These are phyloP conservation scores for Chymomyza fuscimana DNA, from an alignment of 2,888 invertebrate species.

Conservation along the genomic window DNA sequence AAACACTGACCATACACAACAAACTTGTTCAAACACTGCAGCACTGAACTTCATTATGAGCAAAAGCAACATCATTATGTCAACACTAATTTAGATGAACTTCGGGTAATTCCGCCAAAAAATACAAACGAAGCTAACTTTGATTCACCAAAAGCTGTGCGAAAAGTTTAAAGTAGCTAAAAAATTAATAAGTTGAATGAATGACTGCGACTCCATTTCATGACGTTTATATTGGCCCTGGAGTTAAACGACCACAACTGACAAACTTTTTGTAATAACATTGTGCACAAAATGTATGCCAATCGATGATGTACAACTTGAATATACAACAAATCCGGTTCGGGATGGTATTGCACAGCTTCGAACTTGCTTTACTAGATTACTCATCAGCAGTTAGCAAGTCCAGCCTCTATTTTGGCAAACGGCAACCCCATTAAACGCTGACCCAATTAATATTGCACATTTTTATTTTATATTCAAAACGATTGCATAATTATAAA, in stretches of 20 bases:
- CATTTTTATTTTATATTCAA: background rate
- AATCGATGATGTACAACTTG: constrained; percentile 3
- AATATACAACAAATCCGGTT: constrained; percentile 15
- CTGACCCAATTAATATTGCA: constrained; percentile 62
- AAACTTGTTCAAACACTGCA: constrained; percentile 22
- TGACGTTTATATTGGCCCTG: constrained; percentile 54
- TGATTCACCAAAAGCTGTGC: constrained; percentile 37
- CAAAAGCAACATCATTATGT: background rate
- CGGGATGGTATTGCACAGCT: background rate
- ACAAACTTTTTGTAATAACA: background rate
- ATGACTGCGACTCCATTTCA: constrained; percentile 28
- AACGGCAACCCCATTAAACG: background rate
- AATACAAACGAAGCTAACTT: constrained; percentile 19
- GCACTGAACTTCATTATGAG: constrained; percentile 15
- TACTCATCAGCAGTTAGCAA: background rate
- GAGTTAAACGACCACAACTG: constrained; percentile 32
- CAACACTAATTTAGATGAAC: constrained; percentile 61
- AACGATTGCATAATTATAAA: background rate
- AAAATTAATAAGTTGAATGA: constrained; percentile 29
- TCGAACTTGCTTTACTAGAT: background rate
- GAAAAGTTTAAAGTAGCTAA: constrained; percentile 8
- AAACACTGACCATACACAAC: constrained; percentile 57
- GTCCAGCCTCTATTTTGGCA: background rate
- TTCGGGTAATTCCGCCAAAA: constrained; percentile 65
- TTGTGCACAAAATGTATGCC: constrained; percentile 12